Evolutionary conservation across 1,140 invertebrate genomes (phyloP).

Genomic region (Penaeus chinensis): DNA sequence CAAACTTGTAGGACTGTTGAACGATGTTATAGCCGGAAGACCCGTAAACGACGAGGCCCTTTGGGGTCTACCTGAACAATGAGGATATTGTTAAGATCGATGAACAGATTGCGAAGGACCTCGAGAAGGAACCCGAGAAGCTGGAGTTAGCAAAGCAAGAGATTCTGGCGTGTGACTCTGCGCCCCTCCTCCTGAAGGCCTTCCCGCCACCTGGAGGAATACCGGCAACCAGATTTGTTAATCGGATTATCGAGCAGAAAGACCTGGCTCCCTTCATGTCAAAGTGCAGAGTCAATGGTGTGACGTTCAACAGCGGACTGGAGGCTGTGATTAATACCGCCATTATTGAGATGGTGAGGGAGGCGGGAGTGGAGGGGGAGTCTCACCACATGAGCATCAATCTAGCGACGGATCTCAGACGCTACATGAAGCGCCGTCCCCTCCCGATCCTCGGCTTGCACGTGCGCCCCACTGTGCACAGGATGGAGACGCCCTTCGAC

Average conservation of each 20-base stretch:
- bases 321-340: slow-evolving; percentile 11
- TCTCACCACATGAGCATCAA: neutral
- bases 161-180: no score
- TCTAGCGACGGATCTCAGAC: neutral
- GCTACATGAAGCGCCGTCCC: neutral
- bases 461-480: neutral
- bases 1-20: no score
- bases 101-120: no score
- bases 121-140: no score
- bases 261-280: neutral
- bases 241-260: neutral
- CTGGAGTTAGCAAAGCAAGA: no score
- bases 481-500: neutral
- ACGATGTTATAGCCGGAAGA: no score
- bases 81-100: no score
- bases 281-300: neutral
- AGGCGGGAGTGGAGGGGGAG: neutral
- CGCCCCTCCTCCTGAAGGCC: no score
- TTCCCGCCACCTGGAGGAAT: no score
- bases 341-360: slow-evolving; percentile 3
- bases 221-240: neutral
- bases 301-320: neutral
- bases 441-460: neutral
- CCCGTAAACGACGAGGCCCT: no score
- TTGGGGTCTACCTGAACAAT: no score